Conservation (phyloP, 2,888 invertebrate genomes). For the Drosophila kanekoi region DNA sequence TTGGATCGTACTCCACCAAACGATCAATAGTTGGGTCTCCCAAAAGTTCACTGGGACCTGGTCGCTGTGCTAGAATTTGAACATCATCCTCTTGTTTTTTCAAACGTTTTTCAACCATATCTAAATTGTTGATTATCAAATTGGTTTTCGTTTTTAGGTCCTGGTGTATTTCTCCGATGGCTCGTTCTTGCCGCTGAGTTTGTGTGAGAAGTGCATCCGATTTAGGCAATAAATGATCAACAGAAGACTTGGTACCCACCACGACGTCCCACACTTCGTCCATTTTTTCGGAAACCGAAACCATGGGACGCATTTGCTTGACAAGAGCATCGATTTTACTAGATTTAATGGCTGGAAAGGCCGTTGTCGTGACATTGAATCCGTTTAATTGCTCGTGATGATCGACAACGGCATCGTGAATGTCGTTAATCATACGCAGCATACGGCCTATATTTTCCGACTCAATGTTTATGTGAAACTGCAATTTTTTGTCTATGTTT, state of each 20-base stretch:
- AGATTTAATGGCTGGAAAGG: slow-evolving; percentile 87
- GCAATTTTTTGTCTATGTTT: slow-evolving; percentile 92
- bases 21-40: slow-evolving; percentile 92
- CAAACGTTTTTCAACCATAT: slow-evolving; percentile 92
- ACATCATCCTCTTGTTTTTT: slow-evolving; percentile 95
- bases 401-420: slow-evolving; percentile 93
- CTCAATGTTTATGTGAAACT: slow-evolving; percentile 93
- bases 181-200: slow-evolving; percentile 94
- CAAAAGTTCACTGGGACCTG: slow-evolving; percentile 90
- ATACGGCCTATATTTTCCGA: slow-evolving; percentile 93
- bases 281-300: slow-evolving; percentile 95
- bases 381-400: slow-evolving; percentile 87
- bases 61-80: slow-evolving; percentile 91
- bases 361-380: slow-evolving; percentile 87
- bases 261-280: slow-evolving; percentile 96
- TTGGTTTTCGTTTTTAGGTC: slow-evolving; percentile 93
- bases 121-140: slow-evolving; percentile 94
- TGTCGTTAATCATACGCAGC: slow-evolving; percentile 91
- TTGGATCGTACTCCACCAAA: slow-evolving; percentile 91
- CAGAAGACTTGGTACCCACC: slow-evolving; percentile 94
- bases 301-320: slow-evolving; percentile 93
- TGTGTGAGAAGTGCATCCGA: slow-evolving; percentile 94
- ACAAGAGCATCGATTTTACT: slow-evolving; percentile 93
- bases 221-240: slow-evolving; percentile 94
- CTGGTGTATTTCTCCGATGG: slow-evolving; percentile 93